A percentile compares a stretch with the other conserved stretches of the same genome.
phyloP scores from a whole-genome alignment of 2,888 invertebrate species.

The Leptinotarsa peninsularis region DNA sequence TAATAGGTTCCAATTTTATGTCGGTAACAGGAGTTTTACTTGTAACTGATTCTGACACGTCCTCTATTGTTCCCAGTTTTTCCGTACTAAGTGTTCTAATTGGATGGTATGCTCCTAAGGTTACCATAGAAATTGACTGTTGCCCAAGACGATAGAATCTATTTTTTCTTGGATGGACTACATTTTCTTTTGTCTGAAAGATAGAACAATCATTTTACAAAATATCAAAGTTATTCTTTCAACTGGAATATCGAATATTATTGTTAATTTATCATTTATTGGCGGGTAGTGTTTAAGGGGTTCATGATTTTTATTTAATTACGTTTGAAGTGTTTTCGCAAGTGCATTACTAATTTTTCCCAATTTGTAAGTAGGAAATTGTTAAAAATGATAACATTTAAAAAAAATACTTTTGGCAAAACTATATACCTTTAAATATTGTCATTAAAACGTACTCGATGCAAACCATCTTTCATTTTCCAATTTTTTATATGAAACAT shows the following conservation, averaged over 20 bases:
- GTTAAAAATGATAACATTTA: too few species aligned
- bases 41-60: slow-evolving; percentile 42
- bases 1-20: slow-evolving; percentile 56
- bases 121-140: slow-evolving; percentile 51
- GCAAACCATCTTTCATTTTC: too few species aligned
- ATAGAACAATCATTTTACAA: background rate
- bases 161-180: slow-evolving; percentile 47
- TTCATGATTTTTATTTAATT: too few species aligned
- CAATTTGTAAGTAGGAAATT: too few species aligned
- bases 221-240: background rate
- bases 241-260: background rate
- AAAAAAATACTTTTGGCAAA: too few species aligned
- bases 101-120: slow-evolving; percentile 38
- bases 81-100: slow-evolving; percentile 39
- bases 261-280: too few species aligned
- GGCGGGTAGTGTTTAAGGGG: too few species aligned
- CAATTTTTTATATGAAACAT: too few species aligned
- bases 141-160: slow-evolving; percentile 47
- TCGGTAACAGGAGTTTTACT: slow-evolving; percentile 65
- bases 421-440: too few species aligned
- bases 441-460: too few species aligned
- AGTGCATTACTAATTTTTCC: too few species aligned
- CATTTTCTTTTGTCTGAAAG: slow-evolving; percentile 51
- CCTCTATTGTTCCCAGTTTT: slow-evolving; percentile 33
- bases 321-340: too few species aligned